Evolutionary conservation across 2,113 vertebrate genomes (phyloP).

Genomic region (Tyrannus savana): DNA sequence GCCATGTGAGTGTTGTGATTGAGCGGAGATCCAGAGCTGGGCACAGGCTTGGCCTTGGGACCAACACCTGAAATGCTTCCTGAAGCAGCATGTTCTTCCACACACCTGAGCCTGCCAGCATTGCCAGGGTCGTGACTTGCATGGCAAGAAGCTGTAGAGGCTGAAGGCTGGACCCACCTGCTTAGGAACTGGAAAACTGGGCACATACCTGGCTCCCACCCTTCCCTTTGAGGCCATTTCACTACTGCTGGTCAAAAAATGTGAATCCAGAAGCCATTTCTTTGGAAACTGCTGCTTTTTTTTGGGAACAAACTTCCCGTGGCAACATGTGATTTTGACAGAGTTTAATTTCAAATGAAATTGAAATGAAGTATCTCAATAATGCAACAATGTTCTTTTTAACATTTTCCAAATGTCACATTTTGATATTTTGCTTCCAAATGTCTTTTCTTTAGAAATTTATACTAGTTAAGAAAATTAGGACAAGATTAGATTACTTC

Average conservation of each 20-base stretch:
- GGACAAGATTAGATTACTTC: background rate
- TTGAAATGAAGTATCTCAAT: conserved; percentile 35
- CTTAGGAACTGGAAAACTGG: background rate
- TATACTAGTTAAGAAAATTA: conserved; percentile 16
- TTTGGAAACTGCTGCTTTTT: background rate
- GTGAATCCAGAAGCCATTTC: background rate
- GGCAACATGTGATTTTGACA: rapidly evolving
- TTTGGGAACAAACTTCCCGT: background rate
- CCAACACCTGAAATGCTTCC: background rate
- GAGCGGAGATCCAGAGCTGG: background rate
- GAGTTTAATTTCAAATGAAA: background rate
- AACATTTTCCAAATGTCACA: conserved; percentile 61
- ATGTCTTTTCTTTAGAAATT: conserved; percentile 28
- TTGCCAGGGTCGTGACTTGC: background rate
- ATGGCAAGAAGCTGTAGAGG: background rate
- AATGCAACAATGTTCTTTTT: background rate
- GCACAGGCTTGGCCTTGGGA: no score
- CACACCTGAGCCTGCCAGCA: background rate
- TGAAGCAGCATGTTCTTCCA: rapidly evolving
- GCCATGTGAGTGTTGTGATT: background rate
- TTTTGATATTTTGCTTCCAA: conserved; percentile 46
- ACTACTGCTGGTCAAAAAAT: rapidly evolving
- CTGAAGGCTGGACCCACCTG: background rate
- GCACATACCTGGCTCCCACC: no score
- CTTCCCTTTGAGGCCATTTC: rapidly evolving